phyloP scores from a whole-genome alignment of 2,113 vertebrate genomes.

The Nesoenas mayeri region DNA sequence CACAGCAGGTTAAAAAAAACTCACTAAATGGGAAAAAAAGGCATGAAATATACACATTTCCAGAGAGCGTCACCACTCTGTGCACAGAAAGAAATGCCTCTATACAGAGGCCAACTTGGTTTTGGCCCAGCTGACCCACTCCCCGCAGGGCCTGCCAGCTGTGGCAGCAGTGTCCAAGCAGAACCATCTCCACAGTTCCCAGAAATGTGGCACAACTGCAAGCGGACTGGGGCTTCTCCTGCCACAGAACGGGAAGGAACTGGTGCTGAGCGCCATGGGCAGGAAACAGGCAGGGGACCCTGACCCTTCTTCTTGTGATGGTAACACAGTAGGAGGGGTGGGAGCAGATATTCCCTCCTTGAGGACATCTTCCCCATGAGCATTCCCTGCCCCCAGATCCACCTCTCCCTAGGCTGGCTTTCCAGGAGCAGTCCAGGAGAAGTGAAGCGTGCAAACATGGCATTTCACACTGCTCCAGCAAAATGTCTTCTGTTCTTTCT shows the following conservation, averaged over 20 bases:
- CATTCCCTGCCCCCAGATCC: not conserved
- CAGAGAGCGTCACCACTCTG: not conserved
- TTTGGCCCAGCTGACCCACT: not conserved
- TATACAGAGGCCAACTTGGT: not conserved
- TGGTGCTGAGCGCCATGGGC: not conserved
- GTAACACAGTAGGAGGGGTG: not conserved
- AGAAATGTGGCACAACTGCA: not conserved
- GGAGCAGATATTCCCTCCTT: not conserved
- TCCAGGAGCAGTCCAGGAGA: not conserved
- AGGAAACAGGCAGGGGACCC: not conserved
- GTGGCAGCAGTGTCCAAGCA: not conserved
- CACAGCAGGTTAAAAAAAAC: not conserved
- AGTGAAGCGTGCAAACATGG: not conserved
- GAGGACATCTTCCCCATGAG: not conserved
- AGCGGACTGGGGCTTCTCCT: not conserved
- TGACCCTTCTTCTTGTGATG: not conserved
- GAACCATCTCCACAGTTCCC: not conserved
- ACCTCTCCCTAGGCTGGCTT: not conserved
- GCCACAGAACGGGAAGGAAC: not conserved
- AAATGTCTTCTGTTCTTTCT: constrained; percentile 21
- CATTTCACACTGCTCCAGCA: not conserved
- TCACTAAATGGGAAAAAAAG: not conserved
- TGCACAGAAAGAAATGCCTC: not conserved
- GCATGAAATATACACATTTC: not conserved
- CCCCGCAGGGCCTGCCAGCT: not conserved